These are phyloP conservation scores for Hedya salicella DNA, from an alignment of 2,888 invertebrate genomes.

Conservation along the genomic window DNA sequence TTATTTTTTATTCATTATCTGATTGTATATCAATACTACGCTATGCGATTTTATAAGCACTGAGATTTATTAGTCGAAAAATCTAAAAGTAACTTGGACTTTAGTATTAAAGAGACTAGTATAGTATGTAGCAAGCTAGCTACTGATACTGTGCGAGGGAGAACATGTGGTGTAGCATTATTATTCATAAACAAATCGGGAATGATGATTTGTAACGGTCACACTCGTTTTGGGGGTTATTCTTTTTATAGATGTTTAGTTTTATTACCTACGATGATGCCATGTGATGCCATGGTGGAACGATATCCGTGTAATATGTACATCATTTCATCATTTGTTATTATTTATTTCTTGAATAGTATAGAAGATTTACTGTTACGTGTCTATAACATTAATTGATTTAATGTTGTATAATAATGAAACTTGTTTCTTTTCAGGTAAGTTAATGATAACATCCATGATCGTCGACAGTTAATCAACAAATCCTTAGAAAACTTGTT, in stretches of 20 bases:
- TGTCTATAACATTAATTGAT: too few relatives aligned
- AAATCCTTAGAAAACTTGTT: background rate
- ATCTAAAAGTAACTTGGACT: conserved; percentile 25
- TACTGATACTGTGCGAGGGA: conserved; percentile 58
- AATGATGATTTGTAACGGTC: conserved; percentile 51
- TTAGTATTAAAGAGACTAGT: too few relatives aligned
- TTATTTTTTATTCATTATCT: too few relatives aligned
- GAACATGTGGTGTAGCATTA: conserved; percentile 59
- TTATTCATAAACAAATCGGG: conserved; percentile 53
- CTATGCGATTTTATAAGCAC: background rate
- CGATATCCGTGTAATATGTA: background rate
- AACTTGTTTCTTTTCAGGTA: conserved; percentile 51
- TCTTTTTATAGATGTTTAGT: conserved; percentile 34
- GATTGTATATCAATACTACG: too few relatives aligned
- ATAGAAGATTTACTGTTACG: too few relatives aligned
- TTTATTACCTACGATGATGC: conserved; percentile 15
- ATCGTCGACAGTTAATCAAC: background rate
- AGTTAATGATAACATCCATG: conserved; percentile 37
- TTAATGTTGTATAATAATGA: too few relatives aligned
- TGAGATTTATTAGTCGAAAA: conserved; percentile 2
- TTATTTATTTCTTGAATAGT: too few relatives aligned
- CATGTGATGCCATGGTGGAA: background rate
- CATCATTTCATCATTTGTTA: too few relatives aligned
- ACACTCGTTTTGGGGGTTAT: conserved; percentile 51
- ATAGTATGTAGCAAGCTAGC: conserved; percentile 14